Evolutionary conservation across 2,797 vertebrate species (phyloP).

Genomic region (Psittacula echo): DNA sequence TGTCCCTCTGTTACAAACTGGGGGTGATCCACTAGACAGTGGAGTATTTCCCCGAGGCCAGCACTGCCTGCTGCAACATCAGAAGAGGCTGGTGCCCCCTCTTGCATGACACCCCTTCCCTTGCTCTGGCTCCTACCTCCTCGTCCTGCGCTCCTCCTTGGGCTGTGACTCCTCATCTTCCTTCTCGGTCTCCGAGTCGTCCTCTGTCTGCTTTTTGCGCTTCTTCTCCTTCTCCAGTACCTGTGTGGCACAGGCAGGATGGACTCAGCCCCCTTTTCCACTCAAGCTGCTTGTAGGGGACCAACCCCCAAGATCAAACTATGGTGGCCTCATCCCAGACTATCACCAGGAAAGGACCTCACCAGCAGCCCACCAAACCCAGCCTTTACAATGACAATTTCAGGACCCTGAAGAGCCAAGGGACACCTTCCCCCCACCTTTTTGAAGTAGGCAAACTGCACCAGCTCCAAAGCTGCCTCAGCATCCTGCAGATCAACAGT

Average conservation of each 20-base stretch:
- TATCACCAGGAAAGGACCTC: background rate
- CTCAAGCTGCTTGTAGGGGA: background rate
- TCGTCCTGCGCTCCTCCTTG: slow-evolving; percentile 75
- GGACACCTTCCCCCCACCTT: slow-evolving; percentile 79
- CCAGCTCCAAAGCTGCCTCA: slow-evolving; percentile 92
- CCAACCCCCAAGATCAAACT: background rate
- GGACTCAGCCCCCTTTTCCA: background rate
- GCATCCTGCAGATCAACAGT: slow-evolving; percentile 90
- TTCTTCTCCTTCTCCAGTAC: slow-evolving; percentile 96
- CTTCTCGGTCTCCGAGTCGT: slow-evolving; percentile 82
- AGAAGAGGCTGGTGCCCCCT: background rate
- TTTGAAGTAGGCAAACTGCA: slow-evolving; percentile 98
- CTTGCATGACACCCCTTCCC: rapidly evolving
- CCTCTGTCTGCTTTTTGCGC: slow-evolving; percentile 79
- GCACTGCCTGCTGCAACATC: background rate
- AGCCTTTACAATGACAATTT: background rate
- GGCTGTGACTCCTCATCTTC: slow-evolving; percentile 80
- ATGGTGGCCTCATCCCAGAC: rapidly evolving
- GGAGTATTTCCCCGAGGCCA: background rate
- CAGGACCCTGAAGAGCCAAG: background rate
- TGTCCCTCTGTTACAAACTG: rapidly evolving
- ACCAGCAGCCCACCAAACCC: background rate
- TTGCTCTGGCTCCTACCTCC: slow-evolving; percentile 77
- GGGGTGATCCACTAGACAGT: rapidly evolving
- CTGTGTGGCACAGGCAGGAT: slow-evolving; percentile 61